These are phyloP conservation scores for Heliconius himera DNA, from an alignment of 1,140 invertebrate species.

Conservation along the genomic window DNA sequence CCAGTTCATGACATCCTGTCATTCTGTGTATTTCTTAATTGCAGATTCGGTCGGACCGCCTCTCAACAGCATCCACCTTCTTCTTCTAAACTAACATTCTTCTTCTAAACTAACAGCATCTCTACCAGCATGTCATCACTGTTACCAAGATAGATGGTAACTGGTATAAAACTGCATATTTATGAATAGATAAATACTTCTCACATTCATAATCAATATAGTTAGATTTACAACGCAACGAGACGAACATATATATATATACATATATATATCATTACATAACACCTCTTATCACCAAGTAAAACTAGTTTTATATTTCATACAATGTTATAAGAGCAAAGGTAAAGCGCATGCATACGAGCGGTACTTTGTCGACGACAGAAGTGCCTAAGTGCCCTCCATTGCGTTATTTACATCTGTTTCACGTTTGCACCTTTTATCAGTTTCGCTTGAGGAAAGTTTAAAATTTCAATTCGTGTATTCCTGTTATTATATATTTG, in stretches of 20 bases:
- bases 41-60: too few species aligned
- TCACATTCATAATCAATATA: not conserved
- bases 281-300: not conserved
- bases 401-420: not conserved
- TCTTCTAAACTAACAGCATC: too few species aligned
- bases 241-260: not conserved
- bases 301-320: not conserved
- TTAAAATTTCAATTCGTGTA: not conserved
- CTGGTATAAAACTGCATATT: too few species aligned
- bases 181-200: too few species aligned
- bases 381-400: not conserved
- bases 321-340: not conserved
- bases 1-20: too few species aligned
- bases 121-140: too few species aligned
- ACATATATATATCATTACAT: not conserved
- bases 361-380: constrained; percentile 11
- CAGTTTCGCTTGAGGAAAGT: not conserved
- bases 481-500: not conserved
- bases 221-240: not conserved
- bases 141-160: too few species aligned
- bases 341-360: not conserved
- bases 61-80: too few species aligned
- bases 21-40: too few species aligned
- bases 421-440: not conserved
- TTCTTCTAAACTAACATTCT: too few species aligned